Evolutionary conservation across 2,797 vertebrate species (phyloP).

Genomic region (Fundulus diaphanus): DNA sequence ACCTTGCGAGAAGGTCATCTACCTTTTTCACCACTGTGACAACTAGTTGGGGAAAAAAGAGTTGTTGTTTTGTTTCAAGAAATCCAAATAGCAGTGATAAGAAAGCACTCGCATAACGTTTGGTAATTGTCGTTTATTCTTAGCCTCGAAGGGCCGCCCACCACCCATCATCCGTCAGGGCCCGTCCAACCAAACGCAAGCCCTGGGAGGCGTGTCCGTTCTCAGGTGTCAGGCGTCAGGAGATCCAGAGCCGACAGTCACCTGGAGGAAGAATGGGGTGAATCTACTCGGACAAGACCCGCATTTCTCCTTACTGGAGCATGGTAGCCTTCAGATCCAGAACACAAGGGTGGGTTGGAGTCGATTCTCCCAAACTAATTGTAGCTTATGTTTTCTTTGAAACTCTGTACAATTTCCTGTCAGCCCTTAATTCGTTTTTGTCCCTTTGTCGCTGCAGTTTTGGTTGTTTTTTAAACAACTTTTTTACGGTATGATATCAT

Average conservation of each 20-base stretch:
- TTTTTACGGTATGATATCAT: neutral
- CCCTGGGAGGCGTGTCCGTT: constrained; percentile 86
- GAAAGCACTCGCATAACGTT: constrained; percentile 16
- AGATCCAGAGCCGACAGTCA: constrained; percentile 90
- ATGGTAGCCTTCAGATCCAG: constrained; percentile 93
- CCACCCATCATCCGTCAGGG: constrained; percentile 96
- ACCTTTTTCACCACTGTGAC: constrained; percentile 36
- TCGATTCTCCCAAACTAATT: neutral
- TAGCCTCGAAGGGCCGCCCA: constrained; percentile 92
- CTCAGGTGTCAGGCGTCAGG: constrained; percentile 92
- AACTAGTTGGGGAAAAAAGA: constrained; percentile 23
- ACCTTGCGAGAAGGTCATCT: constrained; percentile 67
- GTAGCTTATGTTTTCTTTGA: neutral
- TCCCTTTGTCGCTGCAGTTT: neutral
- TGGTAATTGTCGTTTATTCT: constrained; percentile 41
- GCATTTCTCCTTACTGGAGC: constrained; percentile 88
- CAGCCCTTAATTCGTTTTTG: neutral
- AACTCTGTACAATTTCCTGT: neutral
- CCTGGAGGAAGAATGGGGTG: constrained; percentile 93
- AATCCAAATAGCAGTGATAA: constrained; percentile 36
- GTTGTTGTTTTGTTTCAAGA: constrained; percentile 27
- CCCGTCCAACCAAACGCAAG: constrained; percentile 91
- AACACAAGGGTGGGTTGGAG: constrained; percentile 82
- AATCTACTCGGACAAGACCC: constrained; percentile 90
- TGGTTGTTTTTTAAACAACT: neutral